A percentile compares a stretch with the other conserved stretches of the same genome.
phyloP scores from a whole-genome alignment of 23 tunicate species.

The Ciona savignyi region DNA sequence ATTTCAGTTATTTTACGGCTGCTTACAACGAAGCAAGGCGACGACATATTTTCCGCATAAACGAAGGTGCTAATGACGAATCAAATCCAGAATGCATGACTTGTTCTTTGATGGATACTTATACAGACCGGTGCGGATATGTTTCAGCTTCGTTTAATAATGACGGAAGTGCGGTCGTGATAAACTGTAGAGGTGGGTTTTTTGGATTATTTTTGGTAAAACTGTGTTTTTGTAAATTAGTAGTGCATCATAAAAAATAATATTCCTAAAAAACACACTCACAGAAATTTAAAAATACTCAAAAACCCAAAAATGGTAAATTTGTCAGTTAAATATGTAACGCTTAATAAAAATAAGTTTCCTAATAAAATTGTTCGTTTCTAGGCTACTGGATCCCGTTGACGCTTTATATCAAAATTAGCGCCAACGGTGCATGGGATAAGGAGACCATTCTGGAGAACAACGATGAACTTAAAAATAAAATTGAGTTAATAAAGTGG shows the following conservation, averaged over 20 bases:
- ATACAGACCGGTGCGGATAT: conserved; percentile 72
- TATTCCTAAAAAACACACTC: too few relatives aligned
- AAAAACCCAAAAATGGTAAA: too few relatives aligned
- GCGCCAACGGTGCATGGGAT: conserved; percentile 24
- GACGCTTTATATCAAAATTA: conserved; percentile 28
- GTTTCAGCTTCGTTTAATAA: conserved; percentile 44
- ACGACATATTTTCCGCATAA: conserved; percentile 64
- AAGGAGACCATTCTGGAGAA: conserved; percentile 17
- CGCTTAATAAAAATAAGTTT: too few relatives aligned
- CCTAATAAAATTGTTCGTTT: too few relatives aligned
- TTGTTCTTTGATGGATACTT: conserved; percentile 36
- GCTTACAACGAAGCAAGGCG: conserved; percentile 46
- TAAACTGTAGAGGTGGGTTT: conserved; percentile 81
- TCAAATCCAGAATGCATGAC: conserved; percentile 76
- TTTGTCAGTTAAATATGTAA: too few relatives aligned
- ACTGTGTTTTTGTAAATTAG: too few relatives aligned
- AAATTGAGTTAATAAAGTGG: conserved; percentile 47
- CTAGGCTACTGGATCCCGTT: conserved; percentile 38
- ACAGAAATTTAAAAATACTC: too few relatives aligned
- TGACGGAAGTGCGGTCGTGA: conserved; percentile 41
- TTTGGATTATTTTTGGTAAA: neutral
- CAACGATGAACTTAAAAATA: conserved; percentile 40
- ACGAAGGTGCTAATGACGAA: conserved; percentile 11
- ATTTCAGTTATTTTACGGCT: conserved; percentile 65
- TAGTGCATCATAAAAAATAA: too few relatives aligned